Percentiles rank a stretch among this genome's conserved stretches.
Evolutionary conservation across 2,113 vertebrate species (phyloP).

Genomic region (Candoia aspera): DNA sequence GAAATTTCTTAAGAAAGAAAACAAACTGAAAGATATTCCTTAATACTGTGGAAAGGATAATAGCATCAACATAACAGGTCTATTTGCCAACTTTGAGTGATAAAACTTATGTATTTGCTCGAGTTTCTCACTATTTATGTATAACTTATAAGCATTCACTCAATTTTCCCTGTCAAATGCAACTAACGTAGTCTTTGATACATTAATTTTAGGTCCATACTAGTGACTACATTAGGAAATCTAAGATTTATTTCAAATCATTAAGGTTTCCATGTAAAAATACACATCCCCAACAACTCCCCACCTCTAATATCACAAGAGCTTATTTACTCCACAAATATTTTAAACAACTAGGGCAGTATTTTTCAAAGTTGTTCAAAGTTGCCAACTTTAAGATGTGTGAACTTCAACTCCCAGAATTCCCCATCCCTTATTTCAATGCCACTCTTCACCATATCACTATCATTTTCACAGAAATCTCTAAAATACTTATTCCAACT

Average conservation of each 20-base stretch:
- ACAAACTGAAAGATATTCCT: not conserved
- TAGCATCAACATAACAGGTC: not conserved
- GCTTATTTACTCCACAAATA: not conserved
- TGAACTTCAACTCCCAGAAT: too few species aligned
- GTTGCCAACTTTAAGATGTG: not conserved
- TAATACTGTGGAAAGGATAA: not conserved
- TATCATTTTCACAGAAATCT: not conserved
- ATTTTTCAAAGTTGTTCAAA: not conserved
- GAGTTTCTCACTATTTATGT: not conserved
- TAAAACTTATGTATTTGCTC: not conserved
- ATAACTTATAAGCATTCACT: not conserved
- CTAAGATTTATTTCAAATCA: not conserved
- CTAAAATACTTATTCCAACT: not conserved
- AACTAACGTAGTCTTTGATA: not conserved
- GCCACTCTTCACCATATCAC: not conserved
- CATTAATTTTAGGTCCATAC: not conserved
- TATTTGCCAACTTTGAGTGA: not conserved
- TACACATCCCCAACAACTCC: not conserved
- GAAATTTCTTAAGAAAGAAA: not conserved
- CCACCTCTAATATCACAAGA: not conserved
- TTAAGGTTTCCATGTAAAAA: not conserved
- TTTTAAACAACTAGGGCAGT: not conserved
- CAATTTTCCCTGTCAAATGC: not conserved
- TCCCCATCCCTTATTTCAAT: not conserved
- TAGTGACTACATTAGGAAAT: not conserved